These are phyloP conservation scores for Episyrphus balteatus DNA, from an alignment of 1,140 invertebrate genomes.

Conservation along the genomic window DNA sequence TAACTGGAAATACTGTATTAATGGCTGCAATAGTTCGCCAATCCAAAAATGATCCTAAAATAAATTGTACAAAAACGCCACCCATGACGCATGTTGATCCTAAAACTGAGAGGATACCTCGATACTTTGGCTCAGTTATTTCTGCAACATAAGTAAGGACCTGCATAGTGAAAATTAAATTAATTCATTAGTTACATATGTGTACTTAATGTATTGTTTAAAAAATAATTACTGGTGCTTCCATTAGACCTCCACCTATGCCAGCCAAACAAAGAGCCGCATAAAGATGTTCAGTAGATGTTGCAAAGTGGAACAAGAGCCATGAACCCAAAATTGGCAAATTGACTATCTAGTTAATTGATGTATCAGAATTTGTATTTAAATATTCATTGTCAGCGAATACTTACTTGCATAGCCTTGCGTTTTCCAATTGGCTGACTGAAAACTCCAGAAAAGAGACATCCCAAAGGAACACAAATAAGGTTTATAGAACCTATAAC, in stretches of 20 bases:
- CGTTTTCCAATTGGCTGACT: constrained; percentile 57
- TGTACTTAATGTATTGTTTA: neutral
- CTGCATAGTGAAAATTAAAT: too few relatives aligned
- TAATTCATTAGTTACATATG: too few relatives aligned
- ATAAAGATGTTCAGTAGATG: constrained; percentile 49
- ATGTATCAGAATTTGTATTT: too few relatives aligned
- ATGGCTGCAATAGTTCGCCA: constrained; percentile 59
- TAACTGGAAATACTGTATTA: constrained; percentile 52
- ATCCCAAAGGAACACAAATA: constrained; percentile 64
- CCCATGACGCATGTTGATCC: constrained; percentile 60
- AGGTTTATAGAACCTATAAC: constrained; percentile 60
- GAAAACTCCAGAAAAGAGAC: constrained; percentile 54
- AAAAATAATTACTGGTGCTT: constrained; percentile 54
- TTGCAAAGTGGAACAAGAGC: constrained; percentile 56
- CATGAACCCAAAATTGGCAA: constrained; percentile 60
- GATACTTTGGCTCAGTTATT: constrained; percentile 62
- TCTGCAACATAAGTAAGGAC: constrained; percentile 70
- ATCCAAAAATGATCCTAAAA: constrained; percentile 53
- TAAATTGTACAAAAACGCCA: constrained; percentile 57
- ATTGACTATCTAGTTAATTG: constrained; percentile 42
- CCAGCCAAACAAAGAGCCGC: constrained; percentile 54
- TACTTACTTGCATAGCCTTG: constrained; percentile 53
- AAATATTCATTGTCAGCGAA: constrained; percentile 6
- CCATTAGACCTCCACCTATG: constrained; percentile 58
- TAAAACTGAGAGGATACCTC: constrained; percentile 60